Base-by-base conservation (phyloP, 2,888 invertebrate species). In the Panzeria rudis region DNA sequence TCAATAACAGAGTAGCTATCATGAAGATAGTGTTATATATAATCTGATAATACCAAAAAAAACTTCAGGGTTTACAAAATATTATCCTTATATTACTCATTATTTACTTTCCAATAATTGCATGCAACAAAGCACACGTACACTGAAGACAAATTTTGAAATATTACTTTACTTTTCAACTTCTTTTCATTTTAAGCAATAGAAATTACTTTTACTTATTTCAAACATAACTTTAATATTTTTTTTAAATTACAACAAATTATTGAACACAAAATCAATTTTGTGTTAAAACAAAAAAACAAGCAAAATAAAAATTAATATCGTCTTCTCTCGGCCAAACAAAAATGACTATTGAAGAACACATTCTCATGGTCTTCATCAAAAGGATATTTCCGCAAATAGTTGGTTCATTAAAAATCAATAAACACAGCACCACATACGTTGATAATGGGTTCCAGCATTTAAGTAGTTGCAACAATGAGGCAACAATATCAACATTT, bases 371-470 rank as follows among this genome's bases (percentile, higher is more conserved):
- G 32, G 38, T 56, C 38, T 35, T 73, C 86, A 83, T 87, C 87
- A 87, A 89, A 88, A 87, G 85, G 80, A 86, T 87, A 87, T 82
- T 84, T 77, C 87, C 88, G 87, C 87, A 84, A 86, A 86, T 89
- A 87, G 86, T 87, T 86, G 89, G 86, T 90, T 91, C 90, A 90
- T 90, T 90, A 90, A 90, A 90, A 90, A 90, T 90, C 90, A 90
- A 90, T 90, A 91, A 90, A 90, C 88, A 87, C 85, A 79, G 73
- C 78, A 84, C 80, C 84, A 82, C 82, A 82, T 84, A 86, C 82
- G 76, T 87, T 87, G 81, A 82, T 82, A 83, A 85, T 69, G 79
- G 66, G 52, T 13, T 6, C 11, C 29, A 47, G 15, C 52, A 64
- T 68, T 56, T 38, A 50, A 32, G 47, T 50, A 72, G 38, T 59